Evolutionary conservation across 2,113 vertebrate species (phyloP).

Genomic region (Poecilia latipinna): DNA sequence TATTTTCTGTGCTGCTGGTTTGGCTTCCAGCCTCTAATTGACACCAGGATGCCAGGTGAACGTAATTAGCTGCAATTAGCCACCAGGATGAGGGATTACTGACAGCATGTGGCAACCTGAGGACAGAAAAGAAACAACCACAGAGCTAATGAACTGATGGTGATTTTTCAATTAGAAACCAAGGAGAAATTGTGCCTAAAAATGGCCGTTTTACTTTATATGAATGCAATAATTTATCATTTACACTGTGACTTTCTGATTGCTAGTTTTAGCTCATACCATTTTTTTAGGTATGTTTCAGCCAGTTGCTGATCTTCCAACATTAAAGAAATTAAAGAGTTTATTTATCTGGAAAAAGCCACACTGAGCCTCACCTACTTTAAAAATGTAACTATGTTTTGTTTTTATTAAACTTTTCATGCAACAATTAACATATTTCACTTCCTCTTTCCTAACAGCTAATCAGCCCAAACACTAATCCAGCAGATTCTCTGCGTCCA

Average conservation of each 20-base stretch:
- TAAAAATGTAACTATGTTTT: not conserved
- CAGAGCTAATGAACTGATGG: constrained; percentile 41
- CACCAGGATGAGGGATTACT: constrained; percentile 29
- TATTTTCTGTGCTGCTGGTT: not conserved
- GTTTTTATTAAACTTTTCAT: not conserved
- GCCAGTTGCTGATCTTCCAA: too few relatives aligned
- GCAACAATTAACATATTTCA: too few relatives aligned
- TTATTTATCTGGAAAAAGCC: not conserved
- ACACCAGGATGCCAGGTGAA: constrained; percentile 38
- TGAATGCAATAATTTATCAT: not conserved
- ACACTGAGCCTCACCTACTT: not conserved
- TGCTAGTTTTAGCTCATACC: not conserved
- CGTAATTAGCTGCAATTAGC: constrained; percentile 39
- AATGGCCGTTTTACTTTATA: not conserved
- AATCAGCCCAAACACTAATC: too few relatives aligned
- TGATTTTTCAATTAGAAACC: constrained; percentile 36
- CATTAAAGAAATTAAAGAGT: too few relatives aligned
- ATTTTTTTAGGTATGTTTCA: too few relatives aligned
- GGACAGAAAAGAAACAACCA: not conserved
- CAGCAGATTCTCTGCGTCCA: too few relatives aligned
- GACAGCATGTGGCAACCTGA: constrained; percentile 12
- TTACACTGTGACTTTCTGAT: not conserved
- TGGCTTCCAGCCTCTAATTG: constrained; percentile 19
- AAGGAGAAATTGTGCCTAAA: constrained; percentile 9
- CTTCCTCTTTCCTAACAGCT: too few relatives aligned